Percentiles rank a stretch among this genome's conserved stretches.
These are phyloP conservation scores for Ichneumoninae sp. DNA, from an alignment of 2,888 invertebrate species.

Conservation along the genomic window DNA sequence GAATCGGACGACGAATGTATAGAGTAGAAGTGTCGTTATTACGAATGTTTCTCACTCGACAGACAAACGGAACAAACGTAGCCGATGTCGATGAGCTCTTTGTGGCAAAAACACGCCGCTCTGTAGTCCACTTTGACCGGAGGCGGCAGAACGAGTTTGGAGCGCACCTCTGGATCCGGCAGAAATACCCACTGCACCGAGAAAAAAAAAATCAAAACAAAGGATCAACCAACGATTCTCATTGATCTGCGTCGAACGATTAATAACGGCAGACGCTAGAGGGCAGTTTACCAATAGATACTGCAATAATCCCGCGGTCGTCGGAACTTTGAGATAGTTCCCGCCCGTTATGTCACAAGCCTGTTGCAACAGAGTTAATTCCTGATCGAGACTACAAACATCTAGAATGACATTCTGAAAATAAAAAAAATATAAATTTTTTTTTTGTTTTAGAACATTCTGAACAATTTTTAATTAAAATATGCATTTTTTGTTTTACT, in stretches of 20 bases:
- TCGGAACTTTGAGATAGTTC: conserved; percentile 94
- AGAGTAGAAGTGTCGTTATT: conserved; percentile 8
- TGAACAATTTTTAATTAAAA: no score
- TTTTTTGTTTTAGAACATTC: no score
- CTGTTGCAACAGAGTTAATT: conserved; percentile 96
- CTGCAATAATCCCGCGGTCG: conserved; percentile 93
- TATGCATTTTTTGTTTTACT: no score
- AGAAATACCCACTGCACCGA: conserved; percentile 94
- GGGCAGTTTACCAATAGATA: conserved; percentile 90
- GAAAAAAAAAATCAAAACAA: conserved; percentile 40
- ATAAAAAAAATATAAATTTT: conserved; percentile 25
- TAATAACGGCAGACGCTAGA: not conserved
- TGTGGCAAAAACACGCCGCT: conserved; percentile 99
- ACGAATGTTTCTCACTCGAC: conserved; percentile 88
- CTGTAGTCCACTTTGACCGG: conserved; percentile 97
- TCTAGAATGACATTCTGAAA: conserved; percentile 94
- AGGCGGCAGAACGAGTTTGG: conserved; percentile 94
- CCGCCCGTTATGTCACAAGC: conserved; percentile 99
- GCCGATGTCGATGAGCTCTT: conserved; percentile 97
- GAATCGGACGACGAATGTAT: conserved; percentile 33
- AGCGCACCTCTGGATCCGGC: conserved; percentile 92
- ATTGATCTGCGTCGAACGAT: not conserved
- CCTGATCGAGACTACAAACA: conserved; percentile 96
- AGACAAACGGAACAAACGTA: conserved; percentile 99
- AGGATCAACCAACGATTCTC: not conserved